Base-by-base conservation (phyloP, 1,140 invertebrate genomes). In the Drosophila rufa region DNA sequence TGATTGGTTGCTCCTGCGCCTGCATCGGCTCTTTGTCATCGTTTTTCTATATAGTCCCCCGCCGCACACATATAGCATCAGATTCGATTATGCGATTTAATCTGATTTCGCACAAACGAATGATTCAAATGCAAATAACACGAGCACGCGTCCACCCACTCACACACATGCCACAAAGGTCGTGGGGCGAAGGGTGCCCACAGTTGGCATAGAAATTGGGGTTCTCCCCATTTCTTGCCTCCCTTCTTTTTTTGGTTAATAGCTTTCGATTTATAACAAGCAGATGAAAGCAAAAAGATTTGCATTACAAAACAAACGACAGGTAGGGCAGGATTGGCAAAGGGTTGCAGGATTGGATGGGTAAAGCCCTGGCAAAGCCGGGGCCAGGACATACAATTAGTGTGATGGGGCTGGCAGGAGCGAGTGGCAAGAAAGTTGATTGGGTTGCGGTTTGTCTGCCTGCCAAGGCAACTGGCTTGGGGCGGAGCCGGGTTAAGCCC, bases 51-150 rank as follows among this genome's bases (percentile, higher is more conserved):
- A 36, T 70, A 40, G 33, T 46, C 27, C 5, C 27, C 27, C 27
- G 4, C 45, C 48, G 62, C 22, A 61, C 30, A 70, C 36, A 70
- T 76, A 84, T 81, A 76, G 70, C 85, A 89, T 68, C 80, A 90
- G 86, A 90, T 90, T 90, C 85, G 85, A 90, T 90, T 90, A 90
- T 90, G 62, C 85, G 86, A 90, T 90, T 90, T 90, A 90, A 90
- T 90, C 85, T 90, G 85, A 90, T 90, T 90, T 91, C 75, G 86
- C 86, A 90, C 86, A 90, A 90, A 90, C 85, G 85, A 90, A 90
- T 90, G 86, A 90, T 90, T 90, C 85, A 90, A 90, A 90, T 90
- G 85, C 86, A 90, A 90, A 90, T 90, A 79, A 59, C 62, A 77
- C 51, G 68, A 42, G 70, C 71, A 53, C 61, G 66, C 53, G 56